Conservation (phyloP, 2,888 invertebrate species). For the Cheiracanthium punctorium region DNA sequence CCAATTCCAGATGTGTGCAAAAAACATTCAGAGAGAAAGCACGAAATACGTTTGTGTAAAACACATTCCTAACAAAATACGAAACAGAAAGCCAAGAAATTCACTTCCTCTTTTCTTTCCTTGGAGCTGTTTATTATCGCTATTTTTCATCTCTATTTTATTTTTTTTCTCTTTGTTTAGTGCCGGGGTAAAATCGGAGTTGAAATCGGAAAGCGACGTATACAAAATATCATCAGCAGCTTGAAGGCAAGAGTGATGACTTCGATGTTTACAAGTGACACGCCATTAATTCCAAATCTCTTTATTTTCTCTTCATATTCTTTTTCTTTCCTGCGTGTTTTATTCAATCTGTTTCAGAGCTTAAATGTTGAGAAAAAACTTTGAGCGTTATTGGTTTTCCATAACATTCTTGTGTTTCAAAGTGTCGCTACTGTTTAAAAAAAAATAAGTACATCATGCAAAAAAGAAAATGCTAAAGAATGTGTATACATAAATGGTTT, state of each 20-base stretch:
- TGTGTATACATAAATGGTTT: too few relatives aligned
- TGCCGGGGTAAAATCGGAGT: background rate
- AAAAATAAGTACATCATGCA: too few relatives aligned
- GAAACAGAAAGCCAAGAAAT: conserved; percentile 19
- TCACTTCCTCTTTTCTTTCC: conserved; percentile 19
- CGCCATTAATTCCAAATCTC: conserved; percentile 50
- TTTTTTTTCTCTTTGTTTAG: background rate
- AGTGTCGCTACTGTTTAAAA: too few relatives aligned
- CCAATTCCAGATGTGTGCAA: background rate
- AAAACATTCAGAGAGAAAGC: background rate
- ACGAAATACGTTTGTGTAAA: too few relatives aligned
- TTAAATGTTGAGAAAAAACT: too few relatives aligned
- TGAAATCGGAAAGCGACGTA: conserved; percentile 35
- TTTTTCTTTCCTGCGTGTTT: too few relatives aligned
- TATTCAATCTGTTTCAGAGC: too few relatives aligned
- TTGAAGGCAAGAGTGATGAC: conserved; percentile 44
- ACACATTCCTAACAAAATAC: too few relatives aligned
- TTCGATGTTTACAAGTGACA: conserved; percentile 42
- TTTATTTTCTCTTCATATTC: too few relatives aligned
- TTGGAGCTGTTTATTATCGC: background rate
- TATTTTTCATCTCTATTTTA: background rate
- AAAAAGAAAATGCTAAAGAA: too few relatives aligned
- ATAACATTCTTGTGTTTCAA: too few relatives aligned
- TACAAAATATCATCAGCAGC: conserved; percentile 11
- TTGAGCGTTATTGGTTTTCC: too few relatives aligned